Evolutionary conservation across 2,888 invertebrate genomes (phyloP).

Genomic region (Teleogryllus oceanicus): DNA sequence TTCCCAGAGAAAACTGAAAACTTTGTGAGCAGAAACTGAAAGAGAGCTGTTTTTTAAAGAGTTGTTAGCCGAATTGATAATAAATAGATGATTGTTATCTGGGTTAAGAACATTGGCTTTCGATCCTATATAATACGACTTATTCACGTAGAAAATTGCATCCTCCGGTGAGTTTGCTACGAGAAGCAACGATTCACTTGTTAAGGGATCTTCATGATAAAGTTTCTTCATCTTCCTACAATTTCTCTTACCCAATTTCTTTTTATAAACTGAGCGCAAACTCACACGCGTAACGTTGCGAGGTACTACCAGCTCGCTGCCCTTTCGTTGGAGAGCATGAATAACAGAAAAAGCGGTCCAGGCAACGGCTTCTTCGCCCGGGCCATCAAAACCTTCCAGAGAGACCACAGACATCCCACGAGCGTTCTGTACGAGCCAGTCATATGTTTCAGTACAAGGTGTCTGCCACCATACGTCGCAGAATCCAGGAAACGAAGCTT

Average conservation of each 20-base stretch:
- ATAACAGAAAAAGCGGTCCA: not conserved
- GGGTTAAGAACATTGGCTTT: not conserved
- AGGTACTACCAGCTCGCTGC: not conserved
- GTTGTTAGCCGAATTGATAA: not conserved
- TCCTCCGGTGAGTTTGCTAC: not conserved
- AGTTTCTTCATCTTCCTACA: not conserved
- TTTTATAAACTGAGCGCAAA: not conserved
- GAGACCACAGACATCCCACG: not conserved
- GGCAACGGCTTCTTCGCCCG: not conserved
- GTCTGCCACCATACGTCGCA: not conserved
- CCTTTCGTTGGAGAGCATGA: not conserved
- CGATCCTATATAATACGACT: not conserved
- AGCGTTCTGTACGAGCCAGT: not conserved
- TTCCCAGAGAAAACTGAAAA: not conserved
- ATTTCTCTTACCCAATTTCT: not conserved
- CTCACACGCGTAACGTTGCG: not conserved
- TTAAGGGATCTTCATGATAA: not conserved
- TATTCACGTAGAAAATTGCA: not conserved
- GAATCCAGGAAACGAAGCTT: not conserved
- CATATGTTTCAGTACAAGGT: not conserved
- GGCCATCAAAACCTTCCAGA: not conserved
- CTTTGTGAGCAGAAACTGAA: not conserved
- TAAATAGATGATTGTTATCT: not conserved
- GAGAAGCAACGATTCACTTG: not conserved
- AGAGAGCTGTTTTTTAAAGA: not conserved